Evolutionary conservation across 2,113 vertebrate species (phyloP), one percentile per base, ranked within the genome.

Genomic region (Barbus barbus): DNA sequence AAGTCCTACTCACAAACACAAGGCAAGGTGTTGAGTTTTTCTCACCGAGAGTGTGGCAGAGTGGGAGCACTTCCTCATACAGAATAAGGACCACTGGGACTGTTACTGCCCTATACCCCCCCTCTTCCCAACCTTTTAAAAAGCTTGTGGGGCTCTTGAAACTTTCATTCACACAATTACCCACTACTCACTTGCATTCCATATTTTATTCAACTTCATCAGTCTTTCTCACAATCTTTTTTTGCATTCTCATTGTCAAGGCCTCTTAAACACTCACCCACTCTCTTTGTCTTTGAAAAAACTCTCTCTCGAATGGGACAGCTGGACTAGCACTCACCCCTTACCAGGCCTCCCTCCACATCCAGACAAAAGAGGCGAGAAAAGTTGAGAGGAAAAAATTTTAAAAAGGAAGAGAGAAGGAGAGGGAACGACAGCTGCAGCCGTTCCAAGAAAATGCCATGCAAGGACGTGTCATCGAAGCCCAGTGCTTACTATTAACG

Each of bases 351-450:
- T 86, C 53, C n/a, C 87, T 86, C 61, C 28, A 81, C 65, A 71
- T 86, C 77, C 81, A 90, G 89, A 92, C 90, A 89, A 91, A 85
- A 87, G 85, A 90, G 85, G 80, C 76, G 53, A 67, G 72, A 88
- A 84, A 81, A 75, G 75, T 65, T 69, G 71, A 78, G 44, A 48
- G 73, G 22, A 60, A 78, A 81, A 67, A 73, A 38, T 0, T 13
- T 41, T 26, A 74, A 78, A 33, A 84, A 71, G 86, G 82, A 90
- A 88, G 67, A 75, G 85, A 72, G 46, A 72, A 22, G 46, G 78
- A 83, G 51, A 83, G 84, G 82, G 78, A 87, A 91, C 90, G 91
- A 93, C 94, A 94, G 94, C 93, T 95, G 94, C 90, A 87, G 6
- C 24, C 61, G 82, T 91, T 91, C 88, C 56, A 85, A 87, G 90